A percentile compares a stretch with the other conserved stretches of the same genome.
These are phyloP conservation scores for Heliconius nattereri DNA, from an alignment of 1,140 invertebrate species.

Conservation along the genomic window DNA sequence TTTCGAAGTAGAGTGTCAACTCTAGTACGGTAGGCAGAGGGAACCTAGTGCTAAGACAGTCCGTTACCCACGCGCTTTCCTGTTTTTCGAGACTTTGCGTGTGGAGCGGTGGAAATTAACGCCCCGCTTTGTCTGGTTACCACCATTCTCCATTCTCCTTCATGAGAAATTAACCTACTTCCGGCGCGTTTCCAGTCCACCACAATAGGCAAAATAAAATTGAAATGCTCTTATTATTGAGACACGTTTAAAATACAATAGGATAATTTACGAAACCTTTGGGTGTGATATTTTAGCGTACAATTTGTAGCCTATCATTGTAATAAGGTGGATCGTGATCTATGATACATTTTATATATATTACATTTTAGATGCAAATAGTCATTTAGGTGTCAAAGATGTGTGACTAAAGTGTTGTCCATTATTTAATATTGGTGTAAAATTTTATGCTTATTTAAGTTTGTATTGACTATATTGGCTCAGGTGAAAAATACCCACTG, in stretches of 20 bases:
- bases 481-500: too few relatives aligned
- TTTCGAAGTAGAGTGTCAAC: too few relatives aligned
- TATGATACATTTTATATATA: constrained; percentile 10
- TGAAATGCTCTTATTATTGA: background rate
- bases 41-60: too few relatives aligned
- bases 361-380: constrained; percentile 1
- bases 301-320: constrained; percentile 11
- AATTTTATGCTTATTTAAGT: background rate
- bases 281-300: constrained; percentile 2
- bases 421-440: background rate
- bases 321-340: constrained; percentile 5
- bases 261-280: constrained; percentile 5
- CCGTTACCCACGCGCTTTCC: too few relatives aligned
- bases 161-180: background rate
- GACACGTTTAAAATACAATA: constrained; percentile 3
- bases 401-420: constrained; percentile 8
- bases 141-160: background rate
- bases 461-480: background rate
- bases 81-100: background rate
- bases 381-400: background rate
- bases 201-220: background rate
- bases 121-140: background rate
- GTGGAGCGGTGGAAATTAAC: background rate
- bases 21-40: too few relatives aligned
- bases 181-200: background rate